Evolutionary conservation across 2,888 invertebrate species (phyloP).

Genomic region (Drosophila kambysellisi): DNA sequence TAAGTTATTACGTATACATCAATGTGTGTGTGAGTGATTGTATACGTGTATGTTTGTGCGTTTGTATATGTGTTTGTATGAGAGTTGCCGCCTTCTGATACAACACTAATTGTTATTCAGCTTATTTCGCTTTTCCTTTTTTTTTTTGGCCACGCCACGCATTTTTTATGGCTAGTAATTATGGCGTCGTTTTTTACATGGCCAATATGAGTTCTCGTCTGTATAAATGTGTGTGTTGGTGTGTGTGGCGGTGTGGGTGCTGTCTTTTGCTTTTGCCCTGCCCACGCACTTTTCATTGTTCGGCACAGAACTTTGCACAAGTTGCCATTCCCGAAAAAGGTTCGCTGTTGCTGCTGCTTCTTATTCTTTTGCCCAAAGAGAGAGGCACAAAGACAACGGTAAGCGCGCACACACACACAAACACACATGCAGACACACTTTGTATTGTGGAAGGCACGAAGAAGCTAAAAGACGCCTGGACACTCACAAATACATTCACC

Average conservation of each 20-base stretch:
- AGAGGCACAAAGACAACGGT: conserved; percentile 35
- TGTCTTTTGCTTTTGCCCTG: conserved; percentile 39
- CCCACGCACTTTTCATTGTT: conserved; percentile 68
- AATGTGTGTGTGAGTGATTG: conserved; percentile 11
- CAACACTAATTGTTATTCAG: conserved; percentile 63
- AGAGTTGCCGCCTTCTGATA: conserved; percentile 52
- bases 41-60: conserved; percentile 3
- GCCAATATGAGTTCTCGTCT: conserved; percentile 38
- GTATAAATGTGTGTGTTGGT: conserved; percentile 2
- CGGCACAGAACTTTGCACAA: conserved; percentile 51
- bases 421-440: conserved; percentile 12
- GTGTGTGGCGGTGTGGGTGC: conserved; percentile 21
- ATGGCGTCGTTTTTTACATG: conserved; percentile 63
- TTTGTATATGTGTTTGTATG: conserved; percentile 11
- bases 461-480: conserved; percentile 54
- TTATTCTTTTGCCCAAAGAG: conserved; percentile 18
- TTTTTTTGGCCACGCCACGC: conserved; percentile 53
- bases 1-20: conserved; percentile 71
- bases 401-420: conserved; percentile 10
- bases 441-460: conserved; percentile 66
- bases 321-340: conserved; percentile 55
- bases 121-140: background rate
- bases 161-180: conserved; percentile 61
- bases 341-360: conserved; percentile 24
- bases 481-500: conserved; percentile 28